Base-by-base conservation (phyloP, 2,888 invertebrate genomes). In the Erynnis tages region DNA sequence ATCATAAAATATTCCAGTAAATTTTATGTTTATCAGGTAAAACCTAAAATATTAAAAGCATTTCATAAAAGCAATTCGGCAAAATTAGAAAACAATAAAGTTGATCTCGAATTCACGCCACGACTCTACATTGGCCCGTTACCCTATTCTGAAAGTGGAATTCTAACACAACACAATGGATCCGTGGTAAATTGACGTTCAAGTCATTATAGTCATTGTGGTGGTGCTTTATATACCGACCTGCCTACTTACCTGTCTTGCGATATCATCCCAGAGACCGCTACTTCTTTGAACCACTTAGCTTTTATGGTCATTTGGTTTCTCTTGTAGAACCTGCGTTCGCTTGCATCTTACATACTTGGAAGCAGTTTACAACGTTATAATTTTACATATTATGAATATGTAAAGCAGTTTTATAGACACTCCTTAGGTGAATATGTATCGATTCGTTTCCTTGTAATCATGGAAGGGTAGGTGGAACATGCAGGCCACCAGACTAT, bases 111-210 rank as follows among this genome's bases (percentile, higher is more conserved):
- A 82, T 80, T 79, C 80, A 71, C 64, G 61, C 61, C 78, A 71
- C 71, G 71, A 11, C 56, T 53, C 56, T 63, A 59, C 63, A 60
- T 61, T 54, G 59, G 64, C 71, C 82, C 81, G 80, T 80, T 84
- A 82, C 65, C 75, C 77, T 71, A 76, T 74, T 76, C 73, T 65
- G 61, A 63, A 73, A 68, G 71, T 77, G 55, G 81, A 75, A 78
- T 82, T 79, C 71, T 72, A 71, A 79, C 73, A 73, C 73, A 70
- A 71, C 69, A 72, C 65, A 48, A 35, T 57, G 59, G 64, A 64
- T 66, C 56, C 64, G 65, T 54, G 61, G 53, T 48, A 55, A 57
- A 62, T 58, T 63, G 63, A 49, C 53, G 41, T 61, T 58, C 61
- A 66, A 32, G 48, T 73, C 65, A 66, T 59, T 59, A 61, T 70